Evolutionary conservation across 2,888 invertebrate species (phyloP).

Genomic region (Zhengitettix transpicula): DNA sequence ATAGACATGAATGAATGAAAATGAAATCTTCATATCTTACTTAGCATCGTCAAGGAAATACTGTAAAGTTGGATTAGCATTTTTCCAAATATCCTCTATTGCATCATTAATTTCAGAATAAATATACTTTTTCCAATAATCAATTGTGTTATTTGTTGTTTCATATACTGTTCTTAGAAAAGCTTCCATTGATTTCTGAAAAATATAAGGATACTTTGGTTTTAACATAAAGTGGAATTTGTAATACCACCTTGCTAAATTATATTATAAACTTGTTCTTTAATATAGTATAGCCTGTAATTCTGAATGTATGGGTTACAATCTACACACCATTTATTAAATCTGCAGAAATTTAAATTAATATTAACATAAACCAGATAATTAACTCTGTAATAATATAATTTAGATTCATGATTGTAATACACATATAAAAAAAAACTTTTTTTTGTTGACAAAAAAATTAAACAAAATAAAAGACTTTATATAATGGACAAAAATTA

Average conservation of each 20-base stretch:
- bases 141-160: slow-evolving; percentile 18
- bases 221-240: background rate
- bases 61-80: slow-evolving; percentile 51
- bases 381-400: background rate
- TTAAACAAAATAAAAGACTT: no score
- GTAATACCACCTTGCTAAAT: background rate
- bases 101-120: slow-evolving; percentile 54
- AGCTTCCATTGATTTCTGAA: slow-evolving; percentile 1
- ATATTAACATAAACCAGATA: background rate
- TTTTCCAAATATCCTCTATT: slow-evolving; percentile 52
- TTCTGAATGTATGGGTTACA: no score
- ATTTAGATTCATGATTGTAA: no score
- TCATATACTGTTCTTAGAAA: background rate
- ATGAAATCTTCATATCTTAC: slow-evolving; percentile 21
- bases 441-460: no score
- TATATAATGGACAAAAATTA: no score
- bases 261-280: background rate
- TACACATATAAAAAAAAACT: no score
- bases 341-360: background rate
- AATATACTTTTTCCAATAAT: slow-evolving; percentile 47
- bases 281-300: no score
- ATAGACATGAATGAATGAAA: background rate
- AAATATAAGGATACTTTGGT: background rate
- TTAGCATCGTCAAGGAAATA: slow-evolving; percentile 55
- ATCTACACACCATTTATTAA: background rate